phyloP scores from a whole-genome alignment of 2,888 invertebrate genomes.

The Eilema sororculum region DNA sequence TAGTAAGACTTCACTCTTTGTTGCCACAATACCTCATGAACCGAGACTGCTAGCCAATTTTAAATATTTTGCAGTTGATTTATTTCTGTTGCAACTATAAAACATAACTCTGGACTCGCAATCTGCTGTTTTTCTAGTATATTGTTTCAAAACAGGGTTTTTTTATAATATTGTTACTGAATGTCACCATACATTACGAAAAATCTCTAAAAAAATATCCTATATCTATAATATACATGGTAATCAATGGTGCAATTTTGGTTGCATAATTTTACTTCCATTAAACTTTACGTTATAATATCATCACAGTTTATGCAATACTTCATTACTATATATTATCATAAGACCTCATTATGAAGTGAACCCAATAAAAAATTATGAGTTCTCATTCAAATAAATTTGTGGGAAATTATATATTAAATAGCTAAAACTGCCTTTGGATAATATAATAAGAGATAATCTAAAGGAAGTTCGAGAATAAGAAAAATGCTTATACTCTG shows the following conservation, averaged over 20 bases:
- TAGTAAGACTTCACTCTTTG: too few relatives aligned
- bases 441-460: too few relatives aligned
- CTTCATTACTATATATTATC: slow-evolving; percentile 1
- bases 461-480: background rate
- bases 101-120: too few relatives aligned
- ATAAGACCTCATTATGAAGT: background rate
- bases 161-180: too few relatives aligned
- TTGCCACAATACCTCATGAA: too few relatives aligned
- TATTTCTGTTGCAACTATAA: too few relatives aligned
- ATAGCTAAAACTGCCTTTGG: background rate
- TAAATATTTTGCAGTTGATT: too few relatives aligned
- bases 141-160: too few relatives aligned
- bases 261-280: background rate
- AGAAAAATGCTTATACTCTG: background rate
- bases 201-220: background rate
- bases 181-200: background rate
- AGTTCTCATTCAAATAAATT: background rate
- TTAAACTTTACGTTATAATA: background rate
- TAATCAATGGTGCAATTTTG: background rate
- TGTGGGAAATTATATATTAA: background rate
- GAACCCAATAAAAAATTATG: background rate
- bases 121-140: too few relatives aligned
- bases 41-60: too few relatives aligned
- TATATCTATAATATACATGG: background rate
- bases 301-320: background rate